These are phyloP conservation scores for Apogon talboti DNA, from an alignment of 2,797 vertebrate genomes.

Conservation along the genomic window DNA sequence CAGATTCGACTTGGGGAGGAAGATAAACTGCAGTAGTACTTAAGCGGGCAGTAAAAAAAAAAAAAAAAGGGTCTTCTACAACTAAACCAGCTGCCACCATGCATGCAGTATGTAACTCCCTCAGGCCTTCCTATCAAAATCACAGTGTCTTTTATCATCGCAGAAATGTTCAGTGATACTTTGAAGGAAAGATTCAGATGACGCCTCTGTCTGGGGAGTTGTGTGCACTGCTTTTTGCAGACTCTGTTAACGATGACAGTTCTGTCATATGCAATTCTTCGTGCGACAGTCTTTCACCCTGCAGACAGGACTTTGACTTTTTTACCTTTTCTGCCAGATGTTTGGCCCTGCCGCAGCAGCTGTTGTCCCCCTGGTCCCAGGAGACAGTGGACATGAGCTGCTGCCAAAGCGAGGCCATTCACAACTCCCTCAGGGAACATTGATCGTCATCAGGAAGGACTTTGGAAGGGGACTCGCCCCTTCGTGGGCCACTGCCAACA, in stretches of 20 bases:
- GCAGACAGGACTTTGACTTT: constrained; percentile 65
- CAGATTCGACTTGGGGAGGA: constrained; percentile 6
- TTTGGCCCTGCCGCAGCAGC: constrained; percentile 60
- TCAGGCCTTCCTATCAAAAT: constrained; percentile 55
- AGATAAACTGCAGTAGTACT: constrained; percentile 25
- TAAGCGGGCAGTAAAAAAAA: constrained; percentile 19
- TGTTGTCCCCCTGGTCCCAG: constrained; percentile 60
- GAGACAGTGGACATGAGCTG: constrained; percentile 29
- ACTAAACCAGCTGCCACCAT: constrained; percentile 23
- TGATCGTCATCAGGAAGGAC: constrained; percentile 72
- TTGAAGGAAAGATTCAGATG: constrained; percentile 58
- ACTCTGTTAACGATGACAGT: constrained; percentile 51
- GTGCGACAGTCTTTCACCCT: constrained; percentile 40
- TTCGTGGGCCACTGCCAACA: constrained; percentile 60
- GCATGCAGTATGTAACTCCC: constrained; percentile 50
- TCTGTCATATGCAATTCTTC: constrained; percentile 42
- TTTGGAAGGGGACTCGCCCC: constrained; percentile 73
- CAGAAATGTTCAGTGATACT: constrained; percentile 54
- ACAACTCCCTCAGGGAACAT: constrained; percentile 59
- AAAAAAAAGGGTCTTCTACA: constrained; percentile 24
- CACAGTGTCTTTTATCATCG: constrained; percentile 54
- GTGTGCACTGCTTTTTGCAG: constrained; percentile 42
- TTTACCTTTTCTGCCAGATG: constrained; percentile 70
- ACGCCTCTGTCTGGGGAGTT: constrained; percentile 42
- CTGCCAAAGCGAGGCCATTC: constrained; percentile 61